Evolutionary conservation across 2,113 vertebrate genomes (phyloP), one percentile per base, ranked within the genome.

Genomic region (Heliornis fulica): DNA sequence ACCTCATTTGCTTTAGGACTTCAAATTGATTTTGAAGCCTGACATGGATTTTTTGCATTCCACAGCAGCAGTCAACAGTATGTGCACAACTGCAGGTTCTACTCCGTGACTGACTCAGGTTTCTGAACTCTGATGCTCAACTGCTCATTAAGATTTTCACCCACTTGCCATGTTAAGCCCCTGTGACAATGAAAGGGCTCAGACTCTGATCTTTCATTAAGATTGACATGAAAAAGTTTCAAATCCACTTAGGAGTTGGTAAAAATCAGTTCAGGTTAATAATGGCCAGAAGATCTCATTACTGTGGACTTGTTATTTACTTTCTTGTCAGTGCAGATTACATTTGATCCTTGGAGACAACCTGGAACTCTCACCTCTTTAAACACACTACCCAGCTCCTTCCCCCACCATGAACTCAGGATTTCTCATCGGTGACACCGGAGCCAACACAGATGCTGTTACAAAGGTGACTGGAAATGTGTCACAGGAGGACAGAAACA

Each of bases 381-480:
- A 63, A 26, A 20, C 28, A n/a, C 29, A 54, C 15, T 15, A 36
- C 3, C 0, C 34, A 13, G 11, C 9, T 20, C 17, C 46, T 4
- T 0, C 40, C 15, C 9, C 26, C 2, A 1, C 28, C 19, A 7
- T 32, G 65, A 78, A 22, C 10, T 22, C 3, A 2, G 18, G 48
- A 43, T 11, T n/a, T 48, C 65, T 68, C 7, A 0, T 77, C 28
- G 34, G 32, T 57, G 63, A 6, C 12, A 22, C 11, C 4, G 10
- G 18, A 83, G 45, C 25, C 19, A 29, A 7, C 53, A 20, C 13
- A 14, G 3, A 45, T 1, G 15, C 51, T 70, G 45, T 19, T 40
- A 40, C 16, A 26, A 54, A 79, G n/a, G 85, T 45, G 40, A 29
- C 29, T 10, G 8, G 11, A 40, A 64, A 40, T 0, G 1, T 46